Evolutionary conservation across 2,888 invertebrate species (phyloP).

Genomic region (Catocala sponsa): DNA sequence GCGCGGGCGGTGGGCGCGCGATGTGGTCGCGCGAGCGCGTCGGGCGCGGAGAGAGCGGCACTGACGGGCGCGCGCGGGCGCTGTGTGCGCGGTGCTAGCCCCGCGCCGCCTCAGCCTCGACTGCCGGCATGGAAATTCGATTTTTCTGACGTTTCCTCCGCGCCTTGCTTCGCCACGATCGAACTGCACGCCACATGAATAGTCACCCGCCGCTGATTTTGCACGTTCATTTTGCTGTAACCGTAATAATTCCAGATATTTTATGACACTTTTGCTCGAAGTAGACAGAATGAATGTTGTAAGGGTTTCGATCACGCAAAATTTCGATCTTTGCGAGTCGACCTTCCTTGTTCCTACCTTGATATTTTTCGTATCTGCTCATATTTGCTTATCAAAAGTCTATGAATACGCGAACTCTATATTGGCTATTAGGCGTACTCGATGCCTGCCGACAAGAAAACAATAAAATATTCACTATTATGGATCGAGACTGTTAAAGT

Average conservation of each 20-base stretch:
- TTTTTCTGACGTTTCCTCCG: constrained; percentile 88
- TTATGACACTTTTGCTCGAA: constrained; percentile 72
- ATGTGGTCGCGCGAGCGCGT: constrained; percentile 53
- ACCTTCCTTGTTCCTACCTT: constrained; percentile 58
- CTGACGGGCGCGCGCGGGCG: constrained; percentile 76
- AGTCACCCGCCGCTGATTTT: constrained; percentile 79
- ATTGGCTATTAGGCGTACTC: constrained; percentile 7
- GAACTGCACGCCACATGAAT: constrained; percentile 84
- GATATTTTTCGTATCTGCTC: constrained; percentile 54
- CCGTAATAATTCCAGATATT: constrained; percentile 70
- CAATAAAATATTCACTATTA: background rate
- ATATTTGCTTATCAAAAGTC: constrained; percentile 43
- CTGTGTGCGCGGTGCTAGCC: constrained; percentile 79
- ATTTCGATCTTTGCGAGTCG: constrained; percentile 65
- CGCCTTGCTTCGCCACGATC: constrained; percentile 84
- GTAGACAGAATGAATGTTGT: constrained; percentile 63
- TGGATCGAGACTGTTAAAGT: background rate
- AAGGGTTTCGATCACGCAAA: constrained; percentile 70
- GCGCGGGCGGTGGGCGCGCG: constrained; percentile 47
- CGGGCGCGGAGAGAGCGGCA: constrained; percentile 51
- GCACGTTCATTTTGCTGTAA: constrained; percentile 74
- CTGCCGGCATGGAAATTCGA: constrained; percentile 87
- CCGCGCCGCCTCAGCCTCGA: constrained; percentile 85
- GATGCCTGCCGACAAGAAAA: background rate
- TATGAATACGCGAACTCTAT: constrained; percentile 18